Base-by-base conservation (phyloP, 2,113 vertebrate genomes). In the Pelecanoides urinatrix region DNA sequence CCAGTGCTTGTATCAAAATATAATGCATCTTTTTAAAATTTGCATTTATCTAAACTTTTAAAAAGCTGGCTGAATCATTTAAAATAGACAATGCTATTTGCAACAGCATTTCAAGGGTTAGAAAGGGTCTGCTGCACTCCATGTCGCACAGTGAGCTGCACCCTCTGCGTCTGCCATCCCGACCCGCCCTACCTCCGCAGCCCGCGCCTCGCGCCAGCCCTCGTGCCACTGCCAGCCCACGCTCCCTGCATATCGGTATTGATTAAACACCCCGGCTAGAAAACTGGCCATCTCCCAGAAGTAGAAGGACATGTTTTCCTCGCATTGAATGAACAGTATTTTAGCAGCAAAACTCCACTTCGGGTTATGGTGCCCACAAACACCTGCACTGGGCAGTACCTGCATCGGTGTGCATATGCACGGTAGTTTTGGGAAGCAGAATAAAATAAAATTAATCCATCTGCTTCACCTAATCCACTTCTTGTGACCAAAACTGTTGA, bases 281-380 rank as follows among this genome's bases (percentile, higher is more conserved):
- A 61, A 59, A 18, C 6, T 40, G 44, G 16, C 40, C 55, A 14
- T 11, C 40, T 90, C 74, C 77, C 66, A 78, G 47, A 14, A 50
- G 16, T 40, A 72, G 58, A 26, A 27, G 45, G 47, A 55, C 2
- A 1, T 5, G 16, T 36, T 80, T 78, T 30, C 47, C 34, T 47
- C 1, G 1, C 30, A 7, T 0, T 1, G 6, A n/a, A 34, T 19
- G 12, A 45, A 19, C 1, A 7, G 40, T 26, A 26, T 63, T 86
- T 61, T 20, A 90, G 47, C 66, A 80, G 58, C 40, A 68, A 71
- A 82, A n/a, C 38, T 61, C 29, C 18, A 32, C 61, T 66, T 52
- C 0, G 4, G 36, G 40, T 42, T n/a, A 38, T 12, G 42, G n/a
- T 55, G 40, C 40, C 38, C 30, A 16, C 55, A 63, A 36, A 42